phyloP scores from a whole-genome alignment of 2,797 vertebrate species.

The Mus spretus region DNA sequence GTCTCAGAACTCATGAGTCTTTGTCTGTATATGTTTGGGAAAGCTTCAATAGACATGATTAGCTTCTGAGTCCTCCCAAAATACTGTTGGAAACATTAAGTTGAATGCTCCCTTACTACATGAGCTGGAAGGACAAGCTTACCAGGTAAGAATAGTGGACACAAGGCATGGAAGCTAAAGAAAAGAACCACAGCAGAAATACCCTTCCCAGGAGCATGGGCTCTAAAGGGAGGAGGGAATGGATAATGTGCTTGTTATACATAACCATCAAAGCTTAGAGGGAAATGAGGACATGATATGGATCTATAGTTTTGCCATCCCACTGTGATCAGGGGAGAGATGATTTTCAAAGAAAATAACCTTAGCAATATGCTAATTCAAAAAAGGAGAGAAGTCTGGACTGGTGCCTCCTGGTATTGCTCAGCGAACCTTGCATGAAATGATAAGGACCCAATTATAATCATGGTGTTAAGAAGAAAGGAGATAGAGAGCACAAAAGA shows the following conservation, averaged over 20 bases:
- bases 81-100: not conserved
- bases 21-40: not conserved
- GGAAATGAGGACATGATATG: not conserved
- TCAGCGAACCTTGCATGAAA: not conserved
- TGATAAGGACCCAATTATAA: not conserved
- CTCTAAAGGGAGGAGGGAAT: not conserved
- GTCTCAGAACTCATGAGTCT: not conserved
- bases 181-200: not conserved
- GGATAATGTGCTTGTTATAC: not conserved
- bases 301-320: not conserved
- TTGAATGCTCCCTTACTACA: not conserved
- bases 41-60: not conserved
- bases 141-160: too few relatives aligned
- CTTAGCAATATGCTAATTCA: not conserved
- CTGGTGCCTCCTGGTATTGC: not conserved
- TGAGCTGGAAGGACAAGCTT: not conserved
- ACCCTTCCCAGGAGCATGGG: not conserved
- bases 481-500: not conserved
- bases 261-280: not conserved
- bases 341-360: conserved; percentile 51
- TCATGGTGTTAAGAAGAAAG: not conserved
- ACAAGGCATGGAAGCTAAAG: not conserved
- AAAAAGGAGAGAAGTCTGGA: not conserved
- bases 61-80: not conserved
- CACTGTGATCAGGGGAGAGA: not conserved